phyloP scores from a whole-genome alignment of 2,888 invertebrate species.

The Coecobrya sp. region DNA sequence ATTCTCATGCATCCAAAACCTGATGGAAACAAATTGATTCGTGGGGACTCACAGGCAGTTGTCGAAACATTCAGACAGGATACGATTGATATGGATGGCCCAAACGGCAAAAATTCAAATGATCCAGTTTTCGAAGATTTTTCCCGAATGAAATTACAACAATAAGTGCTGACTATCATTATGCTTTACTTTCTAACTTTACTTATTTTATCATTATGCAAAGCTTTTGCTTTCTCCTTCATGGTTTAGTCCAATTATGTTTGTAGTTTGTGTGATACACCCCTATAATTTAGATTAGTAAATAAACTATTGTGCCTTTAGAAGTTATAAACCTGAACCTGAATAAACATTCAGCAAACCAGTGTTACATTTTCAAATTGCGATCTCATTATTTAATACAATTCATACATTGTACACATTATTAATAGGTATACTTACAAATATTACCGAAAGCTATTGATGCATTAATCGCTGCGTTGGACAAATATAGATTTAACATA shows the following conservation, averaged over 20 bases:
- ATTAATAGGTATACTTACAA: not conserved
- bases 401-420: not conserved
- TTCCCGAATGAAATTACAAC: constrained; percentile 78
- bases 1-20: constrained; percentile 96
- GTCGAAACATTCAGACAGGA: constrained; percentile 92
- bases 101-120: constrained; percentile 78
- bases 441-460: constrained; percentile 54
- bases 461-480: constrained; percentile 48
- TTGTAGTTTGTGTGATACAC: too few species aligned
- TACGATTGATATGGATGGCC: constrained; percentile 89
- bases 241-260: not conserved
- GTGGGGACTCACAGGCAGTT: constrained; percentile 92
- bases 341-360: too few species aligned
- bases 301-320: too few species aligned
- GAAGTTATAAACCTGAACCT: too few species aligned
- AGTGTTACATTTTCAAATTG: not conserved
- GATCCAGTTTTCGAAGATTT: constrained; percentile 82
- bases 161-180: constrained; percentile 57
- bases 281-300: too few species aligned
- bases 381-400: constrained; percentile 8
- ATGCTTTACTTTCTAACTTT: not conserved
- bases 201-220: too few species aligned
- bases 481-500: not conserved
- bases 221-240: too few species aligned
- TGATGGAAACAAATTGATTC: constrained; percentile 89